Conservation (phyloP, 1,140 invertebrate genomes). For the Acromyrmex heyeri region DNA sequence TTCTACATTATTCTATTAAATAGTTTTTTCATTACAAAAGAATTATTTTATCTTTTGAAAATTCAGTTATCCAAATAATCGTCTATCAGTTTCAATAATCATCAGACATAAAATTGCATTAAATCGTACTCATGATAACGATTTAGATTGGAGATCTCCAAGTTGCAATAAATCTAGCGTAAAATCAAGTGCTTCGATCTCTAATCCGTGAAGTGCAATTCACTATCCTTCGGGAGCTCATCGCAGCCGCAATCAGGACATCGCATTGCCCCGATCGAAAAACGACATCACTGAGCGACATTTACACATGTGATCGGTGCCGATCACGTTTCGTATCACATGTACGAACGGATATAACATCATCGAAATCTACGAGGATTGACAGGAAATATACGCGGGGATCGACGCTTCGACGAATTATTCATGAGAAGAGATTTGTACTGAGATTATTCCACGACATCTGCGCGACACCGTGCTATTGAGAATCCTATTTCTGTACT, state of each 20-base stretch:
- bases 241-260: constrained; percentile 28
- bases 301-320: constrained; percentile 68
- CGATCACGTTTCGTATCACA: constrained; percentile 44
- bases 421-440: constrained; percentile 74
- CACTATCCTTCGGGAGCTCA: constrained; percentile 21
- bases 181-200: constrained; percentile 48
- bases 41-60: neutral
- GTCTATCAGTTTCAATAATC: constrained; percentile 18
- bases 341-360: constrained; percentile 34
- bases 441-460: constrained; percentile 73
- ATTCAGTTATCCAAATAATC: constrained; percentile 1
- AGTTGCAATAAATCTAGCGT: constrained; percentile 28
- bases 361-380: constrained; percentile 47
- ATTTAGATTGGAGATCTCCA: constrained; percentile 2
- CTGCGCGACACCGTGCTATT: constrained; percentile 60
- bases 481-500: constrained; percentile 60
- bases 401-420: constrained; percentile 69
- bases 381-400: constrained; percentile 55
- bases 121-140: constrained; percentile 10
- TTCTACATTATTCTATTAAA: neutral
- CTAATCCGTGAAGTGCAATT: constrained; percentile 31
- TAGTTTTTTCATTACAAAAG: neutral
- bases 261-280: neutral
- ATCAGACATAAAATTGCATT: constrained; percentile 18
- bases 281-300: constrained; percentile 27